phyloP scores from a whole-genome alignment of 2,888 invertebrate genomes.

The Chydorus sphaericus region DNA sequence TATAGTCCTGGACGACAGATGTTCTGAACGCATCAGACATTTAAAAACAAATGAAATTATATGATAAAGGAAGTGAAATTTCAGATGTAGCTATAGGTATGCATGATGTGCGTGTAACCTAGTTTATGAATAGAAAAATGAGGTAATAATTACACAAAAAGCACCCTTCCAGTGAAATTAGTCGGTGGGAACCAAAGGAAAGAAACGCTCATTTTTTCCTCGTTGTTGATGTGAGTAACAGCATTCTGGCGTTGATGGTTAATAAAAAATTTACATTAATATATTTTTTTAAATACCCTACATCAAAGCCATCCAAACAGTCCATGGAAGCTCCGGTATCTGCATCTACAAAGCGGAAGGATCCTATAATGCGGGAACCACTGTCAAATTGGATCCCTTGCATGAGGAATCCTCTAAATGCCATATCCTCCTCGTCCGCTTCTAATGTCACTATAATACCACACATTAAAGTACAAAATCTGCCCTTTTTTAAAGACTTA shows the following conservation, averaged over 20 bases:
- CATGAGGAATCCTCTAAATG: too few species aligned
- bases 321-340: background rate
- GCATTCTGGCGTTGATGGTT: too few species aligned
- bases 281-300: too few species aligned
- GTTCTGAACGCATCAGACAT: too few species aligned
- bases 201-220: background rate
- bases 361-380: background rate
- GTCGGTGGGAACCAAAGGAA: background rate
- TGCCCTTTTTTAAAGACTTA: too few species aligned
- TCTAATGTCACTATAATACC: too few species aligned
- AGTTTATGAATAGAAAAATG: too few species aligned
- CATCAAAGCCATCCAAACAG: background rate
- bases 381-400: too few species aligned
- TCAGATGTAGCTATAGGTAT: background rate
- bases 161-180: background rate
- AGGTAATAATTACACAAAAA: background rate
- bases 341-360: background rate
- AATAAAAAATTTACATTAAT: too few species aligned
- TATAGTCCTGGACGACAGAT: conserved; percentile 1
- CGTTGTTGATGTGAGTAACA: background rate
- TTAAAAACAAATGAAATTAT: background rate
- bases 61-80: background rate
- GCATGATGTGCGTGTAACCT: too few species aligned
- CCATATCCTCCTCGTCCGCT: too few species aligned
- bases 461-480: too few species aligned